phyloP scores from a whole-genome alignment of 1,140 invertebrate genomes.

The Centruroides vittatus region DNA sequence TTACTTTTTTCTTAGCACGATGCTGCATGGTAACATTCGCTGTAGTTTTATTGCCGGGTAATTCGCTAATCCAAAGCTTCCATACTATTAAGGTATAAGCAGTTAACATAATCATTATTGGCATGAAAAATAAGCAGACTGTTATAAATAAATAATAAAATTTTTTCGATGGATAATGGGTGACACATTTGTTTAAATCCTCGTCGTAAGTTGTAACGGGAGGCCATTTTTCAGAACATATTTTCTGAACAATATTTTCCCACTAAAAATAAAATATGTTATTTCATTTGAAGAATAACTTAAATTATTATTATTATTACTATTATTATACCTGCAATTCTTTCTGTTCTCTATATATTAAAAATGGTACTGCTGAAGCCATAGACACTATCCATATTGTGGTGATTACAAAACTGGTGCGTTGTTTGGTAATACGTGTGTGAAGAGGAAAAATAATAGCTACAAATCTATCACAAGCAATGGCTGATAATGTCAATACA shows the following conservation, averaged over 20 bases:
- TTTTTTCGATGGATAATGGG: constrained; percentile 19
- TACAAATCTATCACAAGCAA: constrained; percentile 35
- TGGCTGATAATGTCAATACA: constrained; percentile 33
- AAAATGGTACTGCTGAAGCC: constrained; percentile 27
- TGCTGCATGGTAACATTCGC: constrained; percentile 18
- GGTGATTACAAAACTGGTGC: constrained; percentile 27
- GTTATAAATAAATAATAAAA: constrained; percentile 33
- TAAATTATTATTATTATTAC: not conserved
- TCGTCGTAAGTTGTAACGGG: constrained; percentile 12
- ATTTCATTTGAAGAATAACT: not conserved
- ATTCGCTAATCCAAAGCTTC: constrained; percentile 24
- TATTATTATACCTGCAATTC: constrained; percentile 23
- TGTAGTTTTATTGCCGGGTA: constrained; percentile 22
- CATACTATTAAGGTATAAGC: constrained; percentile 35
- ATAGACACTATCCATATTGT: constrained; percentile 30
- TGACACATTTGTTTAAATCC: constrained; percentile 11
- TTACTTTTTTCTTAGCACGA: constrained; percentile 22
- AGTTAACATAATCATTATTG: constrained; percentile 32
- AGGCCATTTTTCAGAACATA: constrained; percentile 21
- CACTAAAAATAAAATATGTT: constrained; percentile 12
- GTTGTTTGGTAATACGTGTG: constrained; percentile 29
- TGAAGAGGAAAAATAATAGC: constrained; percentile 35
- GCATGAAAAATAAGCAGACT: constrained; percentile 35
- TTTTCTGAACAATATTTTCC: constrained; percentile 16
- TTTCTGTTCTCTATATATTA: constrained; percentile 23